A percentile compares a stretch with the other conserved stretches of the same genome.
phyloP scores from a whole-genome alignment of 2,888 invertebrate genomes.

The Sympetrum striolatum region DNA sequence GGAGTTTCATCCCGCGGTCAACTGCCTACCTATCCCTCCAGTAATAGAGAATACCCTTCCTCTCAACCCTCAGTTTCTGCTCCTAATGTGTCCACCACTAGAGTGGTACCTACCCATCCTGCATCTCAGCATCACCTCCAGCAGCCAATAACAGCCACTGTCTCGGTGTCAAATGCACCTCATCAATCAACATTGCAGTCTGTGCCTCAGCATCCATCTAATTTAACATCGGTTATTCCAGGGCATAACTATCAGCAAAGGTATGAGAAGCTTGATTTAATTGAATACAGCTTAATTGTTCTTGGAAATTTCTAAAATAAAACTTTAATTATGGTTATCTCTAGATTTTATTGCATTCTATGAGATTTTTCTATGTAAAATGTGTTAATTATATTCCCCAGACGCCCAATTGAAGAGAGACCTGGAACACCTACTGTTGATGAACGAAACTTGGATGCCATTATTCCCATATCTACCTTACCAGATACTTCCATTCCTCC shows the following conservation, averaged over 20 bases:
- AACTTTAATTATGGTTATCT: too few relatives aligned
- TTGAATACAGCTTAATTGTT: neutral
- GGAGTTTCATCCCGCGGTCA: neutral
- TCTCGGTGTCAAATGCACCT: neutral
- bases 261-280: neutral
- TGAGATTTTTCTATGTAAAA: neutral
- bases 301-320: too few relatives aligned
- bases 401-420: constrained; percentile 67
- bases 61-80: neutral
- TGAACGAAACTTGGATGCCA: constrained; percentile 58
- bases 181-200: neutral
- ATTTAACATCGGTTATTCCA: constrained; percentile 5
- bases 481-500: constrained; percentile 51
- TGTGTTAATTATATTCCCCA: constrained; percentile 53
- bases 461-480: constrained; percentile 44
- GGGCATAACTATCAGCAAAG: constrained; percentile 21
- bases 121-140: neutral
- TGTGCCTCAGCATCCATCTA: neutral
- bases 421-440: constrained; percentile 77
- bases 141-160: neutral
- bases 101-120: constrained; percentile 19
- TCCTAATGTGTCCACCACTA: neutral
- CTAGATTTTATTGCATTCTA: too few relatives aligned
- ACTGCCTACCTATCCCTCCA: constrained; percentile 7
- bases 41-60: constrained; percentile 24